Evolutionary conservation across 2,113 vertebrate genomes (phyloP).

Genomic region (Platysteira castanea): DNA sequence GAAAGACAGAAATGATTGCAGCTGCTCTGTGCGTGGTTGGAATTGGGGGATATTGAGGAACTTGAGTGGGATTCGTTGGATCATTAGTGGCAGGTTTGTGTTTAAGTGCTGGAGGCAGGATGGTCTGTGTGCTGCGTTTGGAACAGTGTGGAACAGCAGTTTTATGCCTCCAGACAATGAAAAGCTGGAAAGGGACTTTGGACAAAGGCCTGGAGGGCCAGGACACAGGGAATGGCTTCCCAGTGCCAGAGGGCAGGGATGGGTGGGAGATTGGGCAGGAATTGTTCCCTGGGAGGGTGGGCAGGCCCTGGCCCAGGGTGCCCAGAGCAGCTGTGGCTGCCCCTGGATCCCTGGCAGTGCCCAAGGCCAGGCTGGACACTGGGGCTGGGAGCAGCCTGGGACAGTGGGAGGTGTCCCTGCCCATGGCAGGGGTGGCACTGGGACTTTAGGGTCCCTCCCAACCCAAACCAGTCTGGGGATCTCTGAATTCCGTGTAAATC

Average conservation of each 20-base stretch:
- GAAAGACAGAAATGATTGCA: accelerated
- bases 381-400: not conserved
- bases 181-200: not conserved
- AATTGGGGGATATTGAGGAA: accelerated
- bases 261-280: not conserved
- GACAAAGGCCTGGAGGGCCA: not conserved
- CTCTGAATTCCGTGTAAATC: not conserved
- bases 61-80: accelerated
- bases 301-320: not conserved
- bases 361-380: not conserved
- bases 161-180: not conserved
- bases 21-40: not conserved
- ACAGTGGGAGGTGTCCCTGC: not conserved
- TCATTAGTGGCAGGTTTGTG: accelerated
- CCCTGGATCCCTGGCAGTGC: not conserved
- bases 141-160: not conserved
- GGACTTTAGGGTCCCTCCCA: not conserved
- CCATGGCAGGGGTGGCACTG: not conserved
- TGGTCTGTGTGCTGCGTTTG: not conserved
- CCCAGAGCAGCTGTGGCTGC: not conserved
- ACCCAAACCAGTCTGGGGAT: not conserved
- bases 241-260: not conserved
- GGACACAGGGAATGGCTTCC: not conserved
- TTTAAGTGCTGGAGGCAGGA: accelerated
- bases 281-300: not conserved